These are phyloP conservation scores for Thalassoma bifasciatum DNA, from an alignment of 2,113 vertebrate genomes.

Conservation along the genomic window DNA sequence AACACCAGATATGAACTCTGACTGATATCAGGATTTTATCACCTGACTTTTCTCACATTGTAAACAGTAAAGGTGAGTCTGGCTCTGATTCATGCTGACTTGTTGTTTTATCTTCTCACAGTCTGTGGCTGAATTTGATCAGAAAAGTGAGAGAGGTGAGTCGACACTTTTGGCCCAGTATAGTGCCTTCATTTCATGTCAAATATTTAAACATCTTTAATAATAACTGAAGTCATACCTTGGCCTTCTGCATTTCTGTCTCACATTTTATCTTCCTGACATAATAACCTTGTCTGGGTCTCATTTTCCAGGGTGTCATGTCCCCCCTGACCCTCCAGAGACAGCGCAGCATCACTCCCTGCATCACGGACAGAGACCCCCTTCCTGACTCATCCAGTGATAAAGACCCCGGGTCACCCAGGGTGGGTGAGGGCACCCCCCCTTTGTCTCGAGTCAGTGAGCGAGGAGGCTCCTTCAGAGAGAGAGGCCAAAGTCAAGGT, in stretches of 20 bases:
- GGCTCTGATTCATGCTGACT: constrained; percentile 11
- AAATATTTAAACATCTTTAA: too few species aligned
- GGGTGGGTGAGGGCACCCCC: constrained; percentile 57
- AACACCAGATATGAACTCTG: background rate
- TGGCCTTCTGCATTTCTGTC: background rate
- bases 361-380: constrained; percentile 80
- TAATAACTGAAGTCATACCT: background rate
- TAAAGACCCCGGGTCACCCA: constrained; percentile 75
- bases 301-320: constrained; percentile 68
- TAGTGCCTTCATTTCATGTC: background rate
- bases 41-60: background rate
- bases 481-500: constrained; percentile 66
- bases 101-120: constrained; percentile 54
- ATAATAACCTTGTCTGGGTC: background rate
- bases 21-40: background rate
- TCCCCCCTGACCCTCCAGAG: constrained; percentile 74
- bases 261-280: background rate
- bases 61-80: background rate
- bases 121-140: constrained; percentile 84
- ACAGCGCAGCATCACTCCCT: constrained; percentile 74
- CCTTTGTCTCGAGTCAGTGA: constrained; percentile 52
- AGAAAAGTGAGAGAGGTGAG: constrained; percentile 88
- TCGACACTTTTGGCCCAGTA: background rate
- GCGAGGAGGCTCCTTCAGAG: constrained; percentile 71
- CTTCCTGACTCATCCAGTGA: constrained; percentile 71